Conservation (phyloP, 1,140 invertebrate genomes). For the Linepithema humile region DNA sequence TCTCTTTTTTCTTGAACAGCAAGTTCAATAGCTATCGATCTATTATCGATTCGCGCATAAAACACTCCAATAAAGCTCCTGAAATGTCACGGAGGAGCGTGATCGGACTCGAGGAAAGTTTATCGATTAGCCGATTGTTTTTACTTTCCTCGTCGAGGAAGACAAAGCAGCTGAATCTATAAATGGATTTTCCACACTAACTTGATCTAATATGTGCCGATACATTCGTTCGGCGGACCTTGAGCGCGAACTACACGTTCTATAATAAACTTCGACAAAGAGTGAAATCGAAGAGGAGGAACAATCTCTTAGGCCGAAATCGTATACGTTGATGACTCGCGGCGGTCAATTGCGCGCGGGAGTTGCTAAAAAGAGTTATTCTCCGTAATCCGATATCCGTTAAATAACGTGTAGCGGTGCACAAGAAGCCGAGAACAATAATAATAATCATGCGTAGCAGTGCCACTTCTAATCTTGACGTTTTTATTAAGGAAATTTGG, state of each 20-base stretch:
- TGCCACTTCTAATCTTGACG: too few species aligned
- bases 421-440: too few species aligned
- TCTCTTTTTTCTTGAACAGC: neutral
- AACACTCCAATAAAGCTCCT: neutral
- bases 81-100: neutral
- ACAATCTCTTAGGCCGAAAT: conserved; percentile 3
- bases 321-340: neutral
- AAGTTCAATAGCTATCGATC: neutral
- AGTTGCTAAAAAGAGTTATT: neutral
- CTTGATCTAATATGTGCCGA: conserved; percentile 10
- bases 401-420: neutral
- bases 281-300: neutral
- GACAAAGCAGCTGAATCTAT: conserved; percentile 17
- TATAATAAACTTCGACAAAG: conserved; percentile 32
- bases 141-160: neutral
- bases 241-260: neutral
- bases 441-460: too few species aligned
- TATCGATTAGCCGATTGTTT: conserved; percentile 19
- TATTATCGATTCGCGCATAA: neutral
- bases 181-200: conserved; percentile 8
- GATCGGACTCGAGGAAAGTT: neutral
- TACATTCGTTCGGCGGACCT: conserved; percentile 20
- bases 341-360: neutral
- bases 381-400: neutral
- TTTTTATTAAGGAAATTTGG: neutral